These are phyloP conservation scores for Penelope pileata DNA, from an alignment of 2,113 vertebrate genomes.

Conservation along the genomic window DNA sequence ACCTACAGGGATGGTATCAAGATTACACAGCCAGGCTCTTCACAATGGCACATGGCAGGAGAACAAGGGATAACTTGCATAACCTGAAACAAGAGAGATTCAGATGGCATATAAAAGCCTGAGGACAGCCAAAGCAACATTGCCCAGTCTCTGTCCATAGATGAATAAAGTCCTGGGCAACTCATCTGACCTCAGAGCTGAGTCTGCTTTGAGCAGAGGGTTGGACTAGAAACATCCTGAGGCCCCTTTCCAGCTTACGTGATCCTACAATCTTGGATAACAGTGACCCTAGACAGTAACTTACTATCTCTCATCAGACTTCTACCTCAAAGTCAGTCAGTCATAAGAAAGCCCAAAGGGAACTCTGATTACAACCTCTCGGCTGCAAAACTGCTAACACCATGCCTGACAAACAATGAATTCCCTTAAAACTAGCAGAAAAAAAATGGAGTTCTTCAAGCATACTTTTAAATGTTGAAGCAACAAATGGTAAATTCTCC, in stretches of 20 bases:
- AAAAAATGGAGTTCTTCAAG: background rate
- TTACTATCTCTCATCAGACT: background rate
- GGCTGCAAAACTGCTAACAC: background rate
- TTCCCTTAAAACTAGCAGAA: background rate
- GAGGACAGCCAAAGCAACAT: background rate
- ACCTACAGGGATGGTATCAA: rapidly evolving
- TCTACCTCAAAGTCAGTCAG: background rate
- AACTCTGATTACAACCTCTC: background rate
- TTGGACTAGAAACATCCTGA: background rate
- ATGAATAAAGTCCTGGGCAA: background rate
- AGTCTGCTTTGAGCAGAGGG: background rate
- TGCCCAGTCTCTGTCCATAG: background rate
- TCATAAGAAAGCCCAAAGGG: background rate
- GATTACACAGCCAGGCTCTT: background rate
- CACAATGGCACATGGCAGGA: background rate
- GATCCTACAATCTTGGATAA: background rate
- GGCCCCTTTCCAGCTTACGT: background rate
- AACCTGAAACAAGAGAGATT: background rate
- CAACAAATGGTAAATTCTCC: background rate
- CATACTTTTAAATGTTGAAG: background rate
- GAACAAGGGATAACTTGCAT: rapidly evolving
- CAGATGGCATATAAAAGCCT: background rate
- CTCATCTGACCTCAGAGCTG: background rate
- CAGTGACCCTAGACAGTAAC: background rate
- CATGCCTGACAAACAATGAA: background rate